Base-by-base conservation (phyloP, 2,113 vertebrate species). In the Ibidorhyncha struthersii region DNA sequence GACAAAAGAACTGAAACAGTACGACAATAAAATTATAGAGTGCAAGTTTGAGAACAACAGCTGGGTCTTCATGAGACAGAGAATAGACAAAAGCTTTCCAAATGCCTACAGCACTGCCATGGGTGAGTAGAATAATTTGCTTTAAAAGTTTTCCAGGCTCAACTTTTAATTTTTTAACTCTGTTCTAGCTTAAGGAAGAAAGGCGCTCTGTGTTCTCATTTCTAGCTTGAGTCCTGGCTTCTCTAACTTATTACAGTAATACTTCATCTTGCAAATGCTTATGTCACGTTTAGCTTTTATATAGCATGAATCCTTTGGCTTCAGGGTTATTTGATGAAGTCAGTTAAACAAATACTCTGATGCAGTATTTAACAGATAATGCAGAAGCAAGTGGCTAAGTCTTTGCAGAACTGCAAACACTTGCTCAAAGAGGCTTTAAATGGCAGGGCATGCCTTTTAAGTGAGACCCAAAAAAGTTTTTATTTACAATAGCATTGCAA, bases 21-120 rank as follows among this genome's bases (percentile, higher is more conserved):
- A 99, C 5, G 99, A 99, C 98, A 99, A 99, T 98, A 99, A 99
- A 98, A 99, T 99, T 98, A 99, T 99, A 97, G 99, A 99, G 98
- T 99, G 99, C 98, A 99, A 98, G 95, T 99, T 99, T 91, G 98
- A 98, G 96, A 99, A 99, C 97, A 99, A 99, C 98, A 99, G 98
- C 97, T 99, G 99, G 99, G 99, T 99, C 96, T 99, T 99, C 98
- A 99, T 99, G 99, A 99, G 99, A 96, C 99, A 99, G 98, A 98
- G 99, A 96, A 83, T 99, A 97, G 99, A 99, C 98, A 99, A 99
- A 98, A 99, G 99, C 98, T 99, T 99, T 98, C 99, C 99, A 58
- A 99, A 99, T 98, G 99, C 99, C 83, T 99, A 99, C 80, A 99
- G 98, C 56, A 99, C 99, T 62, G 99, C 99, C 40, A 99, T 99